Base-by-base conservation (phyloP, 2,797 vertebrate species). In the Sitta carolinensis region DNA sequence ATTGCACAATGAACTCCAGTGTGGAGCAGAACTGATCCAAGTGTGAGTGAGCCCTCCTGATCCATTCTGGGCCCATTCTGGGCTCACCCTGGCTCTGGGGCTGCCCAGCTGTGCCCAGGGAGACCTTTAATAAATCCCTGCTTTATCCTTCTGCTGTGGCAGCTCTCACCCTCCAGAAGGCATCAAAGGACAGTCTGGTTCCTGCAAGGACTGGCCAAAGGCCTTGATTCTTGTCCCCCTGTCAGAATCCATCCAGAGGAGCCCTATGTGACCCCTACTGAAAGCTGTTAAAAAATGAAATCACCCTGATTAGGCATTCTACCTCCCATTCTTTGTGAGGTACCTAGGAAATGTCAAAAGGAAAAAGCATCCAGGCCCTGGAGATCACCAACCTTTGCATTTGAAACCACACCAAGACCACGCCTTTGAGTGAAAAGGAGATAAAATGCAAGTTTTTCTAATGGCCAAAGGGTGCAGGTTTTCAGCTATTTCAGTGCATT, bases 241-340 rank as follows among this genome's bases (percentile, higher is more conserved):
- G 75, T 67, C 68, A 87, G 78, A 91, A 85, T 16, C 58, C 38
- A 79, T 10, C 81, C 91, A 36, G 30, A 66, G 51, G 38, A 25
- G 36, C 25, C 16, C 4, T 0, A 30, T 8, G 67, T 7, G 73
- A 40, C 63, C 72, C 16, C 47, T 23, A 7, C 5, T 3, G 1
- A 38, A 68, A 89, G 34, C 34, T n/a, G 23, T 4, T 51, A 25
- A 43, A 47, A 61, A 68, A 64, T 43, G 4, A 30, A 66, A 29
- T 6, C n/a, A 40, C 16, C 21, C 58, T 43, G 22, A 79, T 69
- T 11, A 54, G 15, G 62, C 7, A 88, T 69, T 69, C 29, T 26
- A 51, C 6, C 43, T 38, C 47, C 83, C 29, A 8, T 6, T 34
- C 48, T 32, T 47, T 5, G 25, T 7, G 7, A 40, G 6, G 13